Base-by-base conservation (phyloP, 1,140 invertebrate species). In the Danaus melanippus region DNA sequence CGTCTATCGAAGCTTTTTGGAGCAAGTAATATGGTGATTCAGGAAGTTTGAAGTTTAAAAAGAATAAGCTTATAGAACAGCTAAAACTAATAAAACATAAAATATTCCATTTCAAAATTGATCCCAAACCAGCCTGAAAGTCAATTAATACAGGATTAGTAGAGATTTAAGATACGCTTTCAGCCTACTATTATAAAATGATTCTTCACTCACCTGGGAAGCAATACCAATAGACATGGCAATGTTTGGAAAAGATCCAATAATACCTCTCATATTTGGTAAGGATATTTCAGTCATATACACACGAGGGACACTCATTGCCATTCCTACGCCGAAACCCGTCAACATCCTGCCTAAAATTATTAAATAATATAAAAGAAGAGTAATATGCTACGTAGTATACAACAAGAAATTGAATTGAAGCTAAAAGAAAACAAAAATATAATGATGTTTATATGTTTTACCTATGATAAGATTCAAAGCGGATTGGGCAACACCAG, bases 261-360 rank as follows among this genome's bases (percentile, higher is more conserved):
- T 77, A 3, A 89, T 87, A 0, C 90, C 88, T 51, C 92, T 74
- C 69, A 90, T 86, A 15, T 89, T 87, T 0, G 89, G 78, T 5
- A 87, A 84, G 2, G 89, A 76, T 8, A 91, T 83, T 72, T 92
- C 92, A 1, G 89, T 89, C 42, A 88, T 74, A 55, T 91, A 92
- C 8, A 91, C 88, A 0, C 90, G 87, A 0, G 90, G 87, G 4
- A 90, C 89, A 1, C 87, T 85, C 46, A 58, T 46, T 8, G 21
- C 86, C 60, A 92, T 76, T 0, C 92, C 91, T 47, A 89, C 86
- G 0, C 89, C 88, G 39, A 93, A 64, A 9, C 92, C 92, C 10
- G 87, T 66, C 58, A 79, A 66, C 6, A 71, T 42, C 56, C 76
- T 64, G 9, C 75, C 76, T 79, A 48, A 17, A 68, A 32, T 32